These are phyloP conservation scores for Boulengeromyrus knoepffleri DNA, from an alignment of 2,113 vertebrate species.

Conservation along the genomic window DNA sequence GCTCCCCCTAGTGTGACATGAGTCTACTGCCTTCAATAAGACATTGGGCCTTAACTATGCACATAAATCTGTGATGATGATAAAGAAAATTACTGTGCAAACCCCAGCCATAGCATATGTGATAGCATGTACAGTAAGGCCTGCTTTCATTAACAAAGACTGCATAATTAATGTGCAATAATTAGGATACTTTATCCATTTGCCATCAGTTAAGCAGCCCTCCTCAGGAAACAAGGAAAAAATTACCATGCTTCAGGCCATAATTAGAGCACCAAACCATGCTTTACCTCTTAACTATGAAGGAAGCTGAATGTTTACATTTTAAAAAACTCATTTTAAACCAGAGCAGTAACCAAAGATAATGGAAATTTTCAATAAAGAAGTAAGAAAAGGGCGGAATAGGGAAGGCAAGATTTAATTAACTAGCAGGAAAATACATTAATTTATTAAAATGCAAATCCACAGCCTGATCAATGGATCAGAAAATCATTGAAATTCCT, in stretches of 20 bases:
- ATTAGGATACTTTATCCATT: constrained; percentile 7
- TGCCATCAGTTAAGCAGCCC: not conserved
- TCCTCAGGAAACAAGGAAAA: not conserved
- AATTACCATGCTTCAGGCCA: not conserved
- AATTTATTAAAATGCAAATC: not conserved
- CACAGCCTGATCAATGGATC: not conserved
- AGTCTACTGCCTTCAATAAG: not conserved
- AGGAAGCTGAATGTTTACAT: not conserved
- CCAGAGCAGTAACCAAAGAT: not conserved
- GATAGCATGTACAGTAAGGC: not conserved
- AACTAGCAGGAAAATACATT: not conserved
- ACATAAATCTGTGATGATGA: not conserved
- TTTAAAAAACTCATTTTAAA: not conserved
- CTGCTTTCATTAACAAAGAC: not conserved
- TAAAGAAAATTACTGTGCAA: not conserved
- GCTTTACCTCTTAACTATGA: not conserved
- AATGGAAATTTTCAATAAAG: not conserved
- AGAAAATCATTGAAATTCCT: not conserved
- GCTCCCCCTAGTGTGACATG: not conserved
- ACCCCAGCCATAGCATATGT: not conserved
- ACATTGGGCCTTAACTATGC: not conserved
- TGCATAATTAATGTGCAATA: not conserved
- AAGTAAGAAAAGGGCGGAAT: not conserved
- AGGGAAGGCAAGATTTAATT: not conserved
- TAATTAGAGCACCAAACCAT: not conserved